These are phyloP conservation scores for Ceyx melanurus DNA, from an alignment of 2,113 vertebrate species.

Conservation along the genomic window DNA sequence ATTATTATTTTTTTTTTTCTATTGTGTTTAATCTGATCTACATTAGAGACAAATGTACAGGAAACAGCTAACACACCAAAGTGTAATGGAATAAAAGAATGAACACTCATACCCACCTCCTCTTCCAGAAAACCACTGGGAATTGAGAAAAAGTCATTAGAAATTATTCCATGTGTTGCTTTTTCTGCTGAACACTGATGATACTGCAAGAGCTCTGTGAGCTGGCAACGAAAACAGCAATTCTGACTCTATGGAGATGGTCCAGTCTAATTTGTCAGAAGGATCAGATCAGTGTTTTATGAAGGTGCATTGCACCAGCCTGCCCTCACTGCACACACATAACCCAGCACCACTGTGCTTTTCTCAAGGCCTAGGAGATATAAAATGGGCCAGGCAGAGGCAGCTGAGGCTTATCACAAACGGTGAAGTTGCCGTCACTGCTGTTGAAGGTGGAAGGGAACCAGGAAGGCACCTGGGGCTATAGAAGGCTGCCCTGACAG, in stretches of 20 bases:
- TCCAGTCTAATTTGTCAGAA: not conserved
- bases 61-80: not conserved
- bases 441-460: not conserved
- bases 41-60: not conserved
- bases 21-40: not conserved
- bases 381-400: not conserved
- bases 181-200: not conserved
- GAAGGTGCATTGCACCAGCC: not conserved
- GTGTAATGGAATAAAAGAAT: not conserved
- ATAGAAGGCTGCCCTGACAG: not conserved
- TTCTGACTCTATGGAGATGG: not conserved
- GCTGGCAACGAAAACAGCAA: not conserved
- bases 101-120: not conserved
- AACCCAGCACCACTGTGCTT: not conserved
- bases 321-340: not conserved
- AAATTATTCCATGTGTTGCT: not conserved
- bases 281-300: not conserved
- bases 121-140: not conserved
- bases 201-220: not conserved
- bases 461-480: not conserved
- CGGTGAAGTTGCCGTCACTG: not conserved
- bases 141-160: not conserved
- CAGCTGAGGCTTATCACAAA: not conserved
- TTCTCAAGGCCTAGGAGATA: not conserved
- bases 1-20: not conserved